Conservation (phyloP, 2,888 invertebrate species). For the Adelphocoris suturalis region DNA sequence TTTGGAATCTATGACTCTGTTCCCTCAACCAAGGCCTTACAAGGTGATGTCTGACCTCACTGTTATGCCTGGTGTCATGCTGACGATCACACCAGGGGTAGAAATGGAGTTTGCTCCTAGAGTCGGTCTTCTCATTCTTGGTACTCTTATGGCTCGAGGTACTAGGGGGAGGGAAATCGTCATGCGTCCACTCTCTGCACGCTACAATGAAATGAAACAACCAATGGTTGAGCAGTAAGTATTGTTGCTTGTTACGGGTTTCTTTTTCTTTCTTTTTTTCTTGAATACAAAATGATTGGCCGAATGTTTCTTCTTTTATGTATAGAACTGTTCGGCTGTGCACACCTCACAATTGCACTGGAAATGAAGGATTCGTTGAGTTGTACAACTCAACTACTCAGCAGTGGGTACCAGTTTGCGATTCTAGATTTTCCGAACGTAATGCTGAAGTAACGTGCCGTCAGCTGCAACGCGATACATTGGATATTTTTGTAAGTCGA, state of each 20-base stretch:
- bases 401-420: constrained; percentile 98
- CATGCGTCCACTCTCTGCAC: constrained; percentile 80
- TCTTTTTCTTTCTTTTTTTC: neutral
- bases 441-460: constrained; percentile 98
- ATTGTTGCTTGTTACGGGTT: neutral
- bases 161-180: constrained; percentile 86
- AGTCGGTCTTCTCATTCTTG: constrained; percentile 96
- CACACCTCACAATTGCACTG: constrained; percentile 84
- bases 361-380: constrained; percentile 91
- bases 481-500: constrained; percentile 93
- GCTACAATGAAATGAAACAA: constrained; percentile 52
- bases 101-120: constrained; percentile 96
- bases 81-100: constrained; percentile 93
- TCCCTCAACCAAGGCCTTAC: constrained; percentile 86
- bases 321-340: constrained; percentile 85
- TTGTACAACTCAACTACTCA: constrained; percentile 96
- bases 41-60: constrained; percentile 93
- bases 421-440: constrained; percentile 95
- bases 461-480: constrained; percentile 92
- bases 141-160: constrained; percentile 91
- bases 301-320: too few relatives aligned
- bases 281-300: neutral
- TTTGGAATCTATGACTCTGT: constrained; percentile 84
- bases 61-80: constrained; percentile 94
- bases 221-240: constrained; percentile 72